phyloP scores from a whole-genome alignment of 2,797 vertebrate species.

The Mallotus villosus region DNA sequence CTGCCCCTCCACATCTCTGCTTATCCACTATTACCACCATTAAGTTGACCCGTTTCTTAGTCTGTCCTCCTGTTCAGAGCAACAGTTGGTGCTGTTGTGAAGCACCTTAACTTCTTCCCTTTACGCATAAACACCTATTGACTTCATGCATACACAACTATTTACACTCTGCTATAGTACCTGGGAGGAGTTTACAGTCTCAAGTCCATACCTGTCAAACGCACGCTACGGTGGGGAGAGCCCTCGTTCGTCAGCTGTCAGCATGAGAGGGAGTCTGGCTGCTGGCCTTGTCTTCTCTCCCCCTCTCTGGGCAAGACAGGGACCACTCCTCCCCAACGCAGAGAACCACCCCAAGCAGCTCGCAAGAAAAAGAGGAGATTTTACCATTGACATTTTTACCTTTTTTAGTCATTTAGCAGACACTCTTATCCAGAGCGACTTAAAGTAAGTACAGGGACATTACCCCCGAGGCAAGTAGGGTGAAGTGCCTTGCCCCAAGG shows the following conservation, averaged over 20 bases:
- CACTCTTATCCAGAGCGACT: too few relatives aligned
- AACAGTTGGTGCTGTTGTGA: too few relatives aligned
- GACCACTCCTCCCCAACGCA: not conserved
- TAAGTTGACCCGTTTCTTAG: not conserved
- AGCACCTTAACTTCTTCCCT: not conserved
- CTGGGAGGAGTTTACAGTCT: not conserved
- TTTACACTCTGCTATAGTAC: too few relatives aligned
- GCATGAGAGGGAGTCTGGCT: not conserved
- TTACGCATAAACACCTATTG: not conserved
- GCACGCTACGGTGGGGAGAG: too few relatives aligned
- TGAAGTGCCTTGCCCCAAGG: too few relatives aligned
- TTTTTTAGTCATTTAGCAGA: too few relatives aligned
- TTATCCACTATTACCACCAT: not conserved
- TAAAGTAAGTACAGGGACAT: too few relatives aligned
- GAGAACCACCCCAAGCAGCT: too few relatives aligned
- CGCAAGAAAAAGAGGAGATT: too few relatives aligned
- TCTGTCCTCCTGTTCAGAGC: not conserved
- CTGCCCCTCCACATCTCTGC: conserved; percentile 3
- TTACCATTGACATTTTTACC: too few relatives aligned
- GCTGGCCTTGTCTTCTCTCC: conserved; percentile 9
- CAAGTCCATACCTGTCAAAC: too few relatives aligned
- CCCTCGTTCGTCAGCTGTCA: not conserved
- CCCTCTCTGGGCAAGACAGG: not conserved
- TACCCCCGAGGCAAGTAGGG: too few relatives aligned
- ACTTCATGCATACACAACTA: not conserved